Percentiles rank a stretch among this genome's conserved stretches.
These are phyloP conservation scores for Bucorvus abyssinicus DNA, from an alignment of 2,797 vertebrate genomes.

Conservation along the genomic window DNA sequence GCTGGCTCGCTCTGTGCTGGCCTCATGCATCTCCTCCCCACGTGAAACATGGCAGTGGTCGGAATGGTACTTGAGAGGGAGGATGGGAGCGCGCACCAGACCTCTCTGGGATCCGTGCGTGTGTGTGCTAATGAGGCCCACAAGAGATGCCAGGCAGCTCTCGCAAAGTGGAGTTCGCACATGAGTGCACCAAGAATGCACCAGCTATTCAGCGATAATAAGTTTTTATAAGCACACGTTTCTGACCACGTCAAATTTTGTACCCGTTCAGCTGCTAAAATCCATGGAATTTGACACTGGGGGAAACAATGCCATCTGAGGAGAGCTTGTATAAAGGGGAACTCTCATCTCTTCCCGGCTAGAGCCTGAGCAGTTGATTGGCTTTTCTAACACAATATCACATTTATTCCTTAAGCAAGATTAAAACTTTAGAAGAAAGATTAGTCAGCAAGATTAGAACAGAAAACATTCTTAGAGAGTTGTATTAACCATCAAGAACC, in stretches of 20 bases:
- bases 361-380: background rate
- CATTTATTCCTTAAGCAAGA: conserved; percentile 45
- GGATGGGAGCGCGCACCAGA: background rate
- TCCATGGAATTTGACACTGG: conserved; percentile 50
- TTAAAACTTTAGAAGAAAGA: conserved; percentile 46
- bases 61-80: background rate
- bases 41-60: background rate
- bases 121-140: conserved; percentile 66
- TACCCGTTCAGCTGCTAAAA: conserved; percentile 49
- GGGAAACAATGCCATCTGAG: conserved; percentile 9
- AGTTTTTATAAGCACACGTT: conserved; percentile 48
- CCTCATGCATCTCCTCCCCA: background rate
- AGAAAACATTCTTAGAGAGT: conserved; percentile 14
- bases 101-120: background rate
- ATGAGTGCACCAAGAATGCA: conserved; percentile 69
- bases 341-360: conserved; percentile 15
- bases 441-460: conserved; percentile 39
- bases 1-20: background rate
- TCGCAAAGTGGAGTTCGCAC: conserved; percentile 20
- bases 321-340: conserved; percentile 1
- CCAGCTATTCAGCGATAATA: conserved; percentile 33
- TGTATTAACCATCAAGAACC: background rate
- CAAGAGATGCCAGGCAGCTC: conserved; percentile 41
- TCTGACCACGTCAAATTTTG: conserved; percentile 51
- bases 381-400: conserved; percentile 33